Percentiles rank a stretch among this genome's conserved stretches.
Conservation (phyloP, 1,140 invertebrate species). For the Drosophila persimilis region DNA sequence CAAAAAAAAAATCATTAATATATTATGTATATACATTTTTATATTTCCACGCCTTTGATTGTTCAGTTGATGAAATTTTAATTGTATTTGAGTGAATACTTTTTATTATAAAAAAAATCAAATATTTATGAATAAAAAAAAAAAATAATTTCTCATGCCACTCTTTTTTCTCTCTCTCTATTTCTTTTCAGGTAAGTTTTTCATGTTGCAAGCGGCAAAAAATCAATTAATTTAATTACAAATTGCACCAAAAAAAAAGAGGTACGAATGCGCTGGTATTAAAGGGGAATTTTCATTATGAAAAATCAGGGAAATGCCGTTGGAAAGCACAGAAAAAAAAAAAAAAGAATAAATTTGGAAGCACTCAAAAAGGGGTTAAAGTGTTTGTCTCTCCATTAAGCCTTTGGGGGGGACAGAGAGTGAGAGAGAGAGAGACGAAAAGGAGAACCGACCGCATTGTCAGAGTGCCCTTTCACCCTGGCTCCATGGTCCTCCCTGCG, state of each 20-base stretch:
- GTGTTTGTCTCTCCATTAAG: conserved; percentile 54
- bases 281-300: no score
- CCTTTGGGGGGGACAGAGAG: conserved; percentile 22
- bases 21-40: neutral
- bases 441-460: conserved; percentile 35
- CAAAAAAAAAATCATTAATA: conserved; percentile 11
- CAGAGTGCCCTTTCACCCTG: conserved; percentile 10
- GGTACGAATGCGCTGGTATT: neutral
- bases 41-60: conserved; percentile 37
- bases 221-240: conserved; percentile 8
- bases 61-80: conserved; percentile 61
- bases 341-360: neutral
- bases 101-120: conserved; percentile 48
- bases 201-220: conserved; percentile 4
- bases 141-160: neutral
- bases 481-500: neutral
- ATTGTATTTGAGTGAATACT: conserved; percentile 54
- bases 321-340: no score
- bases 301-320: neutral
- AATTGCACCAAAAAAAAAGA: neutral
- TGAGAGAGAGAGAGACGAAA: neutral
- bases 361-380: neutral
- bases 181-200: conserved; percentile 49
- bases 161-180: neutral
- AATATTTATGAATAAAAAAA: conserved; percentile 16